Percentiles rank a stretch among this genome's conserved stretches.
Evolutionary conservation across 2,113 vertebrate species (phyloP).

Genomic region (Pelusios castaneus): DNA sequence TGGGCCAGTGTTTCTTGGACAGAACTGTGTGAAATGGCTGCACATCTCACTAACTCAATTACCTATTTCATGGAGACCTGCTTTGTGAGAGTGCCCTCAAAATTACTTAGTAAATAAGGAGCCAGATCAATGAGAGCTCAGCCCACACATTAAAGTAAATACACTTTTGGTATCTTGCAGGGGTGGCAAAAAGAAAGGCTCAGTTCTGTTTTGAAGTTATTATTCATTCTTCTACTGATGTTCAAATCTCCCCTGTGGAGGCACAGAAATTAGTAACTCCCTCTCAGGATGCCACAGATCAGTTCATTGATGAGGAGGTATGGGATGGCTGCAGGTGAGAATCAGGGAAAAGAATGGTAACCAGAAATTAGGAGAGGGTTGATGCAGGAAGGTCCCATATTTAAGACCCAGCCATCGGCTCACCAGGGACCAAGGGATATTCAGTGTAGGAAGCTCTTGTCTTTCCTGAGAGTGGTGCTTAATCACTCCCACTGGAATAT

Average conservation of each 20-base stretch:
- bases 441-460: not conserved
- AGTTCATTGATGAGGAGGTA: not conserved
- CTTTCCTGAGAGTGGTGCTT: not conserved
- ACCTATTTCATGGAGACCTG: not conserved
- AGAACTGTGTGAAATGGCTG: not conserved
- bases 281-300: not conserved
- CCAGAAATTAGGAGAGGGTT: not conserved
- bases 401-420: not conserved
- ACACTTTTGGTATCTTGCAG: not conserved
- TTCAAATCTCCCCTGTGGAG: not conserved
- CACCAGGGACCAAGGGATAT: not conserved
- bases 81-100: not conserved
- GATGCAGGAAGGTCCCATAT: not conserved
- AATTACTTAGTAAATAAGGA: conserved; percentile 15
- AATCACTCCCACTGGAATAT: not conserved
- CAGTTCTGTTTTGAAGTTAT: too few species aligned
- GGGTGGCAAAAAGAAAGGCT: not conserved
- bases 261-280: not conserved
- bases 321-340: not conserved
- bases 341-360: not conserved
- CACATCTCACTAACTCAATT: not conserved
- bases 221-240: not conserved
- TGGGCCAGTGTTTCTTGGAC: not conserved
- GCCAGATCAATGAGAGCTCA: conserved; percentile 23
- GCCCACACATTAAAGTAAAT: not conserved